Percentiles rank a stretch among this genome's conserved stretches.
These are phyloP conservation scores for Rhabdomys dilectus DNA, from an alignment of 2,113 vertebrate species.

Conservation along the genomic window DNA sequence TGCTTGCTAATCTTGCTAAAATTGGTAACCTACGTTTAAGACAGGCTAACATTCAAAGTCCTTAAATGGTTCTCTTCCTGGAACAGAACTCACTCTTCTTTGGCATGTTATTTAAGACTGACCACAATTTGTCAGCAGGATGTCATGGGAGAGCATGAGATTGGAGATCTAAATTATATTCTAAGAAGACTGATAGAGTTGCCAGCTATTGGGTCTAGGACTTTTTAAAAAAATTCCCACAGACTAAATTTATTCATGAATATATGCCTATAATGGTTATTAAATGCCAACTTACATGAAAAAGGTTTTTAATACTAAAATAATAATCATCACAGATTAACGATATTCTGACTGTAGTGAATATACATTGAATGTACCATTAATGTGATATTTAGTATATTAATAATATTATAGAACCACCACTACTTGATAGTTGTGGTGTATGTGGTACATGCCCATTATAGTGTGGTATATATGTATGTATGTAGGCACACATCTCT, in stretches of 20 bases:
- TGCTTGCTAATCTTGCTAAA: not conserved
- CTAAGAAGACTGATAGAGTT: not conserved
- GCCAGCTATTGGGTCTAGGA: not conserved
- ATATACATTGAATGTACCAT: not conserved
- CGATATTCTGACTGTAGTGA: not conserved
- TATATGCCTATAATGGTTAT: not conserved
- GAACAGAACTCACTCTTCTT: not conserved
- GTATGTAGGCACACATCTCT: not conserved
- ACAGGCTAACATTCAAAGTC: not conserved
- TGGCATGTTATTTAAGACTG: not conserved
- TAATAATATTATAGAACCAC: not conserved
- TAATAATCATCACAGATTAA: not conserved
- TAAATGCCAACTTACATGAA: conserved; percentile 27
- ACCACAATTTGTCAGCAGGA: not conserved
- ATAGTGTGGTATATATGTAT: not conserved
- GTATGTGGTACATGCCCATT: not conserved
- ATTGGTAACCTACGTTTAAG: not conserved
- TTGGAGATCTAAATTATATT: not conserved
- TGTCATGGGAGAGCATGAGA: not conserved
- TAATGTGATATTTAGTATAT: not conserved
- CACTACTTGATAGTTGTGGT: not conserved
- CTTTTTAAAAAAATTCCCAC: not conserved
- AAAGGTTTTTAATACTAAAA: conserved; percentile 26
- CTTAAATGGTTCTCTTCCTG: not conserved
- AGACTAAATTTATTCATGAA: conserved; percentile 34